Evolutionary conservation across 2,113 vertebrate species (phyloP), one percentile per base, ranked within the genome.

Genomic region (Mormyrus lacerda): DNA sequence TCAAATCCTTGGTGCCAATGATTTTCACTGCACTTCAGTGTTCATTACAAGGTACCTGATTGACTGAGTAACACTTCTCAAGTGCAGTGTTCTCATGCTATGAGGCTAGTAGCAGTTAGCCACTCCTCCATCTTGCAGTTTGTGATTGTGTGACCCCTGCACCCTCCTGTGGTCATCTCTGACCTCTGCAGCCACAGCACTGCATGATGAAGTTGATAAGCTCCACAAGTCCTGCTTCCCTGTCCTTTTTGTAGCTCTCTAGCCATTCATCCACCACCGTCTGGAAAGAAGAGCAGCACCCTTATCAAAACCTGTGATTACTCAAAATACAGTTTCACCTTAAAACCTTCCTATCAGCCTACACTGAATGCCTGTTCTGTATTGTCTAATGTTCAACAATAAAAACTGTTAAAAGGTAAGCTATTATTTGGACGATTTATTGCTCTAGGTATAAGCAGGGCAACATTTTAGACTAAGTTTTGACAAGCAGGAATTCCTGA

Each of bases 141-240:
- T 0, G 39, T 47, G 82, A 45, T 47, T 44, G n/a, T 47, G 11
- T 90, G 87, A 90, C 55, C 53, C 47, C 89, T 24, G 87, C n/a
- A 50, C 92, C 87, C 88, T 42, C 87, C 47, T 91, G 13, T 45
- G 13, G 51, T 24, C 87, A 91, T 92, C 91, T 89, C 95, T 94
- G 90, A 97, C 97, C 97, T 97, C 95, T 96, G 93, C 97, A 98
- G 90, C 97, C 97, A 11, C 96, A 97, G 93, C 95, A 96, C 89
- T 91, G 93, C 91, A 97, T 93, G 91, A 98, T 93, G 91, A 98
- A 98, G 95, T 97, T 98, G 91, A 97, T 87, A 21, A 98, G 96
- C 89, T 97, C 96, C 90, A 97, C 94, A 87, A 97, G 93, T 11
- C 95, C 97, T 1, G 51, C 69, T 91, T 96, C 93, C 7, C 85